Base-by-base conservation (phyloP, 2,888 invertebrate species). In the Cerastis rubricosa region DNA sequence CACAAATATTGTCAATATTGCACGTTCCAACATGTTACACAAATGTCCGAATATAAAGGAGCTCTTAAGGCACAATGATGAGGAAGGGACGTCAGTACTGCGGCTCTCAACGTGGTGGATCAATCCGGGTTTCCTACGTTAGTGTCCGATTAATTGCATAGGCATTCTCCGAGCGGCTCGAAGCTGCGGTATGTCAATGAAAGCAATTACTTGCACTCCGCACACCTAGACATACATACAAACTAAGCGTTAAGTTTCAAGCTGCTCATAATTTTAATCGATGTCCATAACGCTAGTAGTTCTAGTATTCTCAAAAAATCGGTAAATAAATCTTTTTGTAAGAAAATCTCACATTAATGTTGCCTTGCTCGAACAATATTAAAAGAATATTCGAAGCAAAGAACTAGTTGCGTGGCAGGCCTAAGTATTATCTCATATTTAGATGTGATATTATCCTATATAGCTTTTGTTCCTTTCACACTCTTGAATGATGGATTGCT, bases 101-200 rank as follows among this genome's bases (percentile, higher is more conserved):
- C 85, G 67, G 76, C 84, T 69, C 79, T 82, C 72, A 76, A 78
- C 78, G 85, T 83, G 84, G 81, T 74, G 80, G 81, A 89, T 88
- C 86, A 86, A 85, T 89, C 88, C 81, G 88, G 90, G 91, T 92
- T 92, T 90, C 90, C 88, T 88, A 90, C 93, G 93, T 91, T 93
- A 93, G 93, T 93, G 92, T 93, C 91, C 90, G 92, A 94, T 95
- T 96, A 95, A 96, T 96, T 95, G 95, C 93, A 89, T 89, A 91
- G 90, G 92, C 94, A 96, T 96, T 95, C 95, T 92, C 92, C 81
- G 88, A 91, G 89, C 89, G 89, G 91, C 91, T 91, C 84, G 85
- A 88, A 87, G 49, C 54, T 29, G 87, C 87, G 95, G 95, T 93
- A 95, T 94, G 95, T 94, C 95, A 95, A 94, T 95, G 94, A 93